These are phyloP conservation scores for Heliothis virescens DNA, from an alignment of 1,140 invertebrate species.

Conservation along the genomic window DNA sequence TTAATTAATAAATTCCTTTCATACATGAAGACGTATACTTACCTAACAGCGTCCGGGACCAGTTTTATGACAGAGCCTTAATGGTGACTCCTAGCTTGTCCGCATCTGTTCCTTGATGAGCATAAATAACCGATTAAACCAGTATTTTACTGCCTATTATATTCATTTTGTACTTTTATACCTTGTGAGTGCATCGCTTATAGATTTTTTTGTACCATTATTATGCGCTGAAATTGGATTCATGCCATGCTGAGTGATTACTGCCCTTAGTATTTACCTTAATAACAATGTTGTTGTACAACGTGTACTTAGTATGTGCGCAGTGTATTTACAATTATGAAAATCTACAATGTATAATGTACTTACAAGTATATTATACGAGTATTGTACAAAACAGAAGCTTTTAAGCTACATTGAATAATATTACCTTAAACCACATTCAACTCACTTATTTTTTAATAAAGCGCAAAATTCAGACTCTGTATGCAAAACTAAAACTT, in stretches of 20 bases:
- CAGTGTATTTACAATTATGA: neutral
- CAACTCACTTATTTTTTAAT: neutral
- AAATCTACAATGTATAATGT: no score
- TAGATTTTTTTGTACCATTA: constrained; percentile 31
- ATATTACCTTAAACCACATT: neutral
- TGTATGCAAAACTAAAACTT: neutral
- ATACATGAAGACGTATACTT: constrained; percentile 38
- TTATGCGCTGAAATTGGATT: constrained; percentile 30
- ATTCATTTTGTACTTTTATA: constrained; percentile 63
- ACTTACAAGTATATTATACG: neutral
- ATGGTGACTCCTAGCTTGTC: constrained; percentile 61
- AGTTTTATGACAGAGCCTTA: constrained; percentile 66
- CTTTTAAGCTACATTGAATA: neutral
- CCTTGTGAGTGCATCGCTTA: constrained; percentile 25
- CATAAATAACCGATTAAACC: constrained; percentile 68
- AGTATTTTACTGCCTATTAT: constrained; percentile 58
- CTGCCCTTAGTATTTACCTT: constrained; percentile 19
- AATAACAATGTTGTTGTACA: constrained; percentile 14
- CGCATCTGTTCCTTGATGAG: constrained; percentile 61
- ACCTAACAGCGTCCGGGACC: constrained; percentile 55
- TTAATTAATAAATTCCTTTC: constrained; percentile 4
- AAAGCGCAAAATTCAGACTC: neutral
- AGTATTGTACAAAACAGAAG: neutral
- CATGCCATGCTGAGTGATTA: constrained; percentile 31
- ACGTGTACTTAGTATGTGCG: neutral